Conservation (phyloP, 2,113 vertebrate species). For the Syngnathus typhle region DNA sequence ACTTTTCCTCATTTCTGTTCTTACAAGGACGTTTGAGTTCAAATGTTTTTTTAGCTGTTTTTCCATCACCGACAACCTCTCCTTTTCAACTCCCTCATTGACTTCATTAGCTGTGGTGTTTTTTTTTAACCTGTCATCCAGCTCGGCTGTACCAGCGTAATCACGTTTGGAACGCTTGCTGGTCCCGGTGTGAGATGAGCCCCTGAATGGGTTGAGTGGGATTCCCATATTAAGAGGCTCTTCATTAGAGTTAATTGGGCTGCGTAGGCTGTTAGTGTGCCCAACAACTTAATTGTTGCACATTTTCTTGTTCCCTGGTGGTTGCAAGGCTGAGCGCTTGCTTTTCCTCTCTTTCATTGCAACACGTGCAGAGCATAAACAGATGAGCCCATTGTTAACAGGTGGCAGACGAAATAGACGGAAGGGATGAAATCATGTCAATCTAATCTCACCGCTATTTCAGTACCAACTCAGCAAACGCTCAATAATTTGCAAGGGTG, state of each 20-base stretch:
- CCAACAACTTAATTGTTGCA: slow-evolving; percentile 60
- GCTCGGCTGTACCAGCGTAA: slow-evolving; percentile 50
- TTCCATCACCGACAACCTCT: neutral
- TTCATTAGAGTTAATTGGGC: slow-evolving; percentile 63
- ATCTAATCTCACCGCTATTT: slow-evolving; percentile 1
- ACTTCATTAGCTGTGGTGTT: slow-evolving; percentile 34
- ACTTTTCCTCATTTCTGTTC: slow-evolving; percentile 37
- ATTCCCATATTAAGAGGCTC: slow-evolving; percentile 67
- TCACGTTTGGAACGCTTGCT: slow-evolving; percentile 59
- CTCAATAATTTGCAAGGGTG: slow-evolving; percentile 9
- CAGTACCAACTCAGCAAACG: slow-evolving; percentile 20
- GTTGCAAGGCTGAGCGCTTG: slow-evolving; percentile 38
- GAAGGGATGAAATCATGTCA: slow-evolving; percentile 1
- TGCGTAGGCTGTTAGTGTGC: slow-evolving; percentile 46
- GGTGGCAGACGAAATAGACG: slow-evolving; percentile 14
- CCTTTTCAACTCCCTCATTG: slow-evolving; percentile 33
- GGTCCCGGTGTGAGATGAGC: slow-evolving; percentile 56
- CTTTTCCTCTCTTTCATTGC: slow-evolving; percentile 13
- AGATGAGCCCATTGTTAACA: slow-evolving; percentile 13
- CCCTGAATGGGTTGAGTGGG: slow-evolving; percentile 61
- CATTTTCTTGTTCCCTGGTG: slow-evolving; percentile 50
- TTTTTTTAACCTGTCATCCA: slow-evolving; percentile 34
- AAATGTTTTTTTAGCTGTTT: neutral
- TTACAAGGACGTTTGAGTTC: neutral
- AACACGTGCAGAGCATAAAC: slow-evolving; percentile 9